phyloP scores from a whole-genome alignment of 1,140 invertebrate species.

The Pogonomyrmex californicus region DNA sequence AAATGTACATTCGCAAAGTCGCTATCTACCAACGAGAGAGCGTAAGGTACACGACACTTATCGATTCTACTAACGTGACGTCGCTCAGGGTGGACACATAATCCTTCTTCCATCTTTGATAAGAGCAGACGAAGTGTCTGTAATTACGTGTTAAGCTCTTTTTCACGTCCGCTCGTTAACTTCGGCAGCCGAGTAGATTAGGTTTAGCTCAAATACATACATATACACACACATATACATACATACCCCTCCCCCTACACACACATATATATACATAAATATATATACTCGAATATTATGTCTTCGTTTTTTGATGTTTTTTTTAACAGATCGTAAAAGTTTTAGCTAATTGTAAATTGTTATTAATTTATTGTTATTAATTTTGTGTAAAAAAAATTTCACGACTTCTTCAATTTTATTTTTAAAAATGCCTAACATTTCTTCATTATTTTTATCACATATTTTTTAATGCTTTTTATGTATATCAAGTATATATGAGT shows the following conservation, averaged over 20 bases:
- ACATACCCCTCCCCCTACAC: too few relatives aligned
- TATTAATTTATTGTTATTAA: conserved; percentile 42
- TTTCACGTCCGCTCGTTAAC: not conserved
- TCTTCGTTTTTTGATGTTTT: not conserved
- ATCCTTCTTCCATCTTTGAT: conserved; percentile 51
- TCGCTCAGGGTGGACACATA: conserved; percentile 34
- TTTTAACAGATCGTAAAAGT: not conserved
- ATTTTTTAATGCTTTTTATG: not conserved
- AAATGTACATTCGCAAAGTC: not conserved
- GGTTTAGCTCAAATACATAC: not conserved
- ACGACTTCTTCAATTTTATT: not conserved
- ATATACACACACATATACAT: too few relatives aligned
- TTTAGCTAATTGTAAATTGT: not conserved
- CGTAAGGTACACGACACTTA: not conserved
- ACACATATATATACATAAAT: too few relatives aligned
- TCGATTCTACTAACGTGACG: conserved; percentile 2
- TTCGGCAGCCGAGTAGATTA: conserved; percentile 2
- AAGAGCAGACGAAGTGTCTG: conserved; percentile 12
- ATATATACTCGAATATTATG: not conserved
- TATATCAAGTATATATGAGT: not conserved
- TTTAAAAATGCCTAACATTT: not conserved
- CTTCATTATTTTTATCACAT: not conserved
- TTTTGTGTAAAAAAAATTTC: not conserved
- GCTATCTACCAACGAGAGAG: conserved; percentile 16
- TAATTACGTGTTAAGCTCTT: conserved; percentile 62